Evolutionary conservation across 2,113 vertebrate species (phyloP).

Genomic region (Leuciscus idus): DNA sequence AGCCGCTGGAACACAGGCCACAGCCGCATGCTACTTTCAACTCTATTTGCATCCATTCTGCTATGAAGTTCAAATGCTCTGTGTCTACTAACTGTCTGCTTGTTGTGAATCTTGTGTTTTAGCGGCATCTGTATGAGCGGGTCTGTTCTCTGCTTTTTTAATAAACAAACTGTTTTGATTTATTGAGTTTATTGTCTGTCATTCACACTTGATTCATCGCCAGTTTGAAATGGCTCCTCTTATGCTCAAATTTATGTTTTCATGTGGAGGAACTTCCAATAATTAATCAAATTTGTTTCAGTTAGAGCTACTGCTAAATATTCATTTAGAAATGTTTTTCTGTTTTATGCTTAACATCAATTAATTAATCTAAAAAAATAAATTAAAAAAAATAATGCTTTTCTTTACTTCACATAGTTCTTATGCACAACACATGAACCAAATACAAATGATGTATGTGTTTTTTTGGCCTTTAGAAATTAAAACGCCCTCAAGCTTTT

Average conservation of each 20-base stretch:
- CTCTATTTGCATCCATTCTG: slow-evolving; percentile 4
- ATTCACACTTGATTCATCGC: slow-evolving; percentile 4
- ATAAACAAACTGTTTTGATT: neutral
- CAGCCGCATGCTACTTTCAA: neutral
- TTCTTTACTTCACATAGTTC: neutral
- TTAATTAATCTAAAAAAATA: neutral
- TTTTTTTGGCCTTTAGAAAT: slow-evolving; percentile 12
- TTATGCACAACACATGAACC: slow-evolving; percentile 26
- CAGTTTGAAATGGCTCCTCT: neutral
- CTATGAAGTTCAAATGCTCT: slow-evolving; percentile 3
- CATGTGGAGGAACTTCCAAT: neutral
- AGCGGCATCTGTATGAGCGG: neutral
- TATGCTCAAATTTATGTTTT: neutral
- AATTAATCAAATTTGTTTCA: neutral
- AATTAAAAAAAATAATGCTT: neutral
- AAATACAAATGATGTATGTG: neutral
- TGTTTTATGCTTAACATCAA: neutral
- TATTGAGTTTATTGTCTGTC: neutral
- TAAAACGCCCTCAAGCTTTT: slow-evolving; percentile 11
- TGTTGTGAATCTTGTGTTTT: slow-evolving; percentile 2
- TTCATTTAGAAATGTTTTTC: neutral
- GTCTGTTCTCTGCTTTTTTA: neutral
- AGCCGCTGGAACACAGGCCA: slow-evolving; percentile 22
- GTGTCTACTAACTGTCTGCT: neutral
- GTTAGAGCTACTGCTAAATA: neutral